A percentile compares a stretch with the other conserved stretches of the same genome.
These are phyloP conservation scores for Psittacula echo DNA, from an alignment of 2,797 vertebrate species.

Conservation along the genomic window DNA sequence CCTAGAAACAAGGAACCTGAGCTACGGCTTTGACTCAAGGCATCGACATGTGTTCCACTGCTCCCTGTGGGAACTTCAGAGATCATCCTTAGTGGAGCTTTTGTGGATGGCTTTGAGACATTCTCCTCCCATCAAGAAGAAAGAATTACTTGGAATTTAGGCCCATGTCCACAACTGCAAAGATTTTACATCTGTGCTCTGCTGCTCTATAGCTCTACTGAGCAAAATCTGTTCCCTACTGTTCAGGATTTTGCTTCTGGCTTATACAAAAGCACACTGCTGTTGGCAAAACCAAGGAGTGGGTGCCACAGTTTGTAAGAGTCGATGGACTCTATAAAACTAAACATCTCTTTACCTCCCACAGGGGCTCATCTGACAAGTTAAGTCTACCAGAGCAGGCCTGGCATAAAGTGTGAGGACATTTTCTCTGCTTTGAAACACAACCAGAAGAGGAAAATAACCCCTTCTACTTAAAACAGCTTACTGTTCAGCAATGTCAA, in stretches of 20 bases:
- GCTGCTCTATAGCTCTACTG: background rate
- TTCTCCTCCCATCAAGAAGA: background rate
- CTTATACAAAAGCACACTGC: background rate
- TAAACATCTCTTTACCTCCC: background rate
- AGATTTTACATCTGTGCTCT: background rate
- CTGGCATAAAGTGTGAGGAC: background rate
- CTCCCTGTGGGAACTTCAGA: background rate
- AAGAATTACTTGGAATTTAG: background rate
- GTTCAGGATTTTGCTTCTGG: background rate
- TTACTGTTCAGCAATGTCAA: background rate
- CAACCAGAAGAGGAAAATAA: background rate
- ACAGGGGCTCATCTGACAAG: background rate
- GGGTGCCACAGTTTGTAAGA: background rate
- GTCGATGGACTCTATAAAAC: background rate
- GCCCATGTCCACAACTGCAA: background rate
- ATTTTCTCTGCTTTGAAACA: background rate
- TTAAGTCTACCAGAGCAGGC: background rate
- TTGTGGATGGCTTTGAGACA: background rate
- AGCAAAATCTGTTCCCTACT: background rate
- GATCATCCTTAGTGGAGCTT: accelerated
- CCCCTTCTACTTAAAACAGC: background rate
- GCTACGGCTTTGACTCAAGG: background rate
- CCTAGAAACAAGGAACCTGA: background rate
- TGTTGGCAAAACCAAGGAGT: background rate
- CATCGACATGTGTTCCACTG: accelerated